Evolutionary conservation across 37 sponge, comb jelly and placozoan genomes (phyloP).

Genomic region (Chondrilla cf. caribensis): DNA sequence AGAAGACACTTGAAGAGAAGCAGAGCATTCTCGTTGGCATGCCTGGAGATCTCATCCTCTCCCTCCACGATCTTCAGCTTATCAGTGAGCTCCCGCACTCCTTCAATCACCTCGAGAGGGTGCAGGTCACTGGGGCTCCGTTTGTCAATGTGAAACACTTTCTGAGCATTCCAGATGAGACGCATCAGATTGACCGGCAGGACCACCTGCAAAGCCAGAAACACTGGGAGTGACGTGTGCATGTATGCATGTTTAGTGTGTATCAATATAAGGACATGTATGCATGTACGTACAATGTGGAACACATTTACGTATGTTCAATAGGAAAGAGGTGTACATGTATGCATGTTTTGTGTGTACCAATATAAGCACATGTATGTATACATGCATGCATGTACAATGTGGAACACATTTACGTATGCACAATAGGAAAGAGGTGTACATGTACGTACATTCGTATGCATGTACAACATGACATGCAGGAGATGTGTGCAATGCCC

Average conservation of each 20-base stretch:
- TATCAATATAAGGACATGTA: no score
- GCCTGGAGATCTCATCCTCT: constrained; percentile 77
- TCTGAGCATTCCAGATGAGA: constrained; percentile 98
- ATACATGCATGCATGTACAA: background rate
- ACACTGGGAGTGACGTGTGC: background rate
- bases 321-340: background rate
- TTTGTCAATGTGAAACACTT: constrained; percentile 88
- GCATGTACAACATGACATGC: no score
- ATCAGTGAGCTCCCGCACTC: constrained; percentile 73
- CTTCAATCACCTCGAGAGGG: constrained; percentile 85
- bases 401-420: no score
- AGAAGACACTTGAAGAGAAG: constrained; percentile 90
- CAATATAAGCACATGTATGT: no score
- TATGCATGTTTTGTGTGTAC: background rate
- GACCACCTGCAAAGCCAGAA: constrained; percentile 54
- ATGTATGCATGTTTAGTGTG: background rate
- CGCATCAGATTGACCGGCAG: constrained; percentile 90
- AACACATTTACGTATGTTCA: background rate
- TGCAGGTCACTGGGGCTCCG: constrained; percentile 79
- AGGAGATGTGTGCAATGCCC: no score
- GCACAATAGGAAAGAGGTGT: background rate
- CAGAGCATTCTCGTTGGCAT: constrained; percentile 95
- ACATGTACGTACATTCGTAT: background rate
- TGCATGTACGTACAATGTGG: background rate
- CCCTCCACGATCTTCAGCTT: constrained; percentile 93